These are phyloP conservation scores for Hyperopisus bebe DNA, from an alignment of 2,113 vertebrate genomes.

Conservation along the genomic window DNA sequence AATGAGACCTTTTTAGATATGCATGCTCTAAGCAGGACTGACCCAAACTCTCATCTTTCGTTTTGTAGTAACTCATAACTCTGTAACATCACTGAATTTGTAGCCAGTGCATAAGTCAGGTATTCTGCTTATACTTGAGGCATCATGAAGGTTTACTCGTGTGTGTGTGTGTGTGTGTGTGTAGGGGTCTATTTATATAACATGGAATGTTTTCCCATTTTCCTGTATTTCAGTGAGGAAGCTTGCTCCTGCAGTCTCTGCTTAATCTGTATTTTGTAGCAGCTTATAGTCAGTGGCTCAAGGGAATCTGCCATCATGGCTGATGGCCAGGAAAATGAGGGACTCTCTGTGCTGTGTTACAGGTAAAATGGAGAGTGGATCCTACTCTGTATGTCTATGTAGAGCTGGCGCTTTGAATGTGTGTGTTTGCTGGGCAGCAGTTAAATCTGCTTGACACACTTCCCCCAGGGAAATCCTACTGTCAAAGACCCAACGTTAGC, in stretches of 20 bases:
- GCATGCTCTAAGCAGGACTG: not conserved
- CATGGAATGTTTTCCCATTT: not conserved
- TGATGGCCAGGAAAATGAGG: not conserved
- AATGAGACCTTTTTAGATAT: not conserved
- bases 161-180: too few species aligned
- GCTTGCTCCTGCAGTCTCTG: not conserved
- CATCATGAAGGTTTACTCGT: not conserved
- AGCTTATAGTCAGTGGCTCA: not conserved
- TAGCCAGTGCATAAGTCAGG: not conserved
- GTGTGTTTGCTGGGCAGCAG: not conserved
- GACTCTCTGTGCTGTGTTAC: not conserved
- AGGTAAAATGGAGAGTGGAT: not conserved
- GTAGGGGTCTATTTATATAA: not conserved
- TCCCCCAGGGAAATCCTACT: too few species aligned
- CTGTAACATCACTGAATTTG: not conserved
- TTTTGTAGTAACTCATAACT: not conserved
- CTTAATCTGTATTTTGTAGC: not conserved
- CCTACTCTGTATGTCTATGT: not conserved
- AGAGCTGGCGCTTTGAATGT: not conserved
- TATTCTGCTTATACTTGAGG: not conserved
- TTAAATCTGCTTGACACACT: not conserved
- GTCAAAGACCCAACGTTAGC: not conserved
- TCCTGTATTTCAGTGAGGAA: not conserved
- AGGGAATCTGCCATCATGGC: not conserved
- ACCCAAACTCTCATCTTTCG: not conserved